phyloP scores from a whole-genome alignment of 23 tunicate genomes.

The Oikopleura dioica region DNA sequence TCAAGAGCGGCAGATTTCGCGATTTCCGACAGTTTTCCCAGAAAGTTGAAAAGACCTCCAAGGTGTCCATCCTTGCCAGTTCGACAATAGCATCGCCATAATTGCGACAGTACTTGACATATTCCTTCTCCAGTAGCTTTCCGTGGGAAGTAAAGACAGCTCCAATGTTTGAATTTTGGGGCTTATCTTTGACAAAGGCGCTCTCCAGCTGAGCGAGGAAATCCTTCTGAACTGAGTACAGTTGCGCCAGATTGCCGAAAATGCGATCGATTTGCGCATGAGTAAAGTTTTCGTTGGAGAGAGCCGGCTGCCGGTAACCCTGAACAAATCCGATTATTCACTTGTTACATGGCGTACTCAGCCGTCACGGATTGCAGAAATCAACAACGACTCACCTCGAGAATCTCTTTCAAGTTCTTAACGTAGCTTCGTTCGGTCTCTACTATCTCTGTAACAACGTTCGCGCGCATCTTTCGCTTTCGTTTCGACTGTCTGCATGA shows the following conservation, averaged over 20 bases:
- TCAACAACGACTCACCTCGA: constrained; percentile 3
- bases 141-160: not conserved
- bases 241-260: not conserved
- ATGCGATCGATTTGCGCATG: not conserved
- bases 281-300: not conserved
- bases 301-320: not conserved
- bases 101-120: not conserved
- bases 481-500: constrained; percentile 1
- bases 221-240: not conserved
- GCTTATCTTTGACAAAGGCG: not conserved
- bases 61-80: not conserved
- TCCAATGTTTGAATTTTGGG: not conserved
- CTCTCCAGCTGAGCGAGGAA: not conserved
- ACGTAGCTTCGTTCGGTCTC: not conserved
- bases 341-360: too few relatives aligned
- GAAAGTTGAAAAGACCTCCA: not conserved
- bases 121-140: too few relatives aligned
- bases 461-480: not conserved
- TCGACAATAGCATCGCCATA: not conserved
- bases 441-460: not conserved
- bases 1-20: not conserved
- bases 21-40: not conserved
- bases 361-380: too few relatives aligned
- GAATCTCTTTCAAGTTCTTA: not conserved
- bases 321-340: not conserved